Percentiles rank a stretch among this genome's conserved stretches.
Evolutionary conservation across 2,113 vertebrate species (phyloP).

Genomic region (Cercopithecus mona): DNA sequence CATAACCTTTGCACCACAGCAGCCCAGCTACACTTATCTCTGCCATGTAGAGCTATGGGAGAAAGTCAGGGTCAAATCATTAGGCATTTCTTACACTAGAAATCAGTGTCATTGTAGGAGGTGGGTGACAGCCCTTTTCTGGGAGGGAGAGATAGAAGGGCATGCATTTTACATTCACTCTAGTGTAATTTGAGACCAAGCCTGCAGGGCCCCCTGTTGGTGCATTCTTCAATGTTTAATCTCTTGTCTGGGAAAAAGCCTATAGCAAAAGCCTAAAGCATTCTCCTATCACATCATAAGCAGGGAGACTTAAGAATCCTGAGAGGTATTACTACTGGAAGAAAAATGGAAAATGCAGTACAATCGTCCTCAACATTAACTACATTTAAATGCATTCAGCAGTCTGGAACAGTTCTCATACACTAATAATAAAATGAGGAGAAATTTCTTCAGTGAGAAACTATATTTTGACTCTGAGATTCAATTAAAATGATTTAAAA

Average conservation of each 20-base stretch:
- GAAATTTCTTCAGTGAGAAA: slow-evolving; percentile 58
- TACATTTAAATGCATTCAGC: slow-evolving; percentile 49
- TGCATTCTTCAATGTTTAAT: slow-evolving; percentile 61
- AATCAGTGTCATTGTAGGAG: not conserved
- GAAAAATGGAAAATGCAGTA: not conserved
- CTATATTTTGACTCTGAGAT: slow-evolving; percentile 44
- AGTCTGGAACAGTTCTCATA: not conserved
- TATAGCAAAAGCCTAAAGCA: not conserved
- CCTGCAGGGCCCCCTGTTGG: slow-evolving; percentile 74
- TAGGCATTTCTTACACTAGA: not conserved
- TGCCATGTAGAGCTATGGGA: not conserved
- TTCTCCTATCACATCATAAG: not conserved
- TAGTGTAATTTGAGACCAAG: not conserved
- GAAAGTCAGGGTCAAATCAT: not conserved
- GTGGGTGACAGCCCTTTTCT: not conserved
- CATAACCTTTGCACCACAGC: not conserved
- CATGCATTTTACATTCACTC: not conserved
- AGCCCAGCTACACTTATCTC: not conserved
- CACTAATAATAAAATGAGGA: slow-evolving; percentile 27
- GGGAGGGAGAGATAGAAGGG: not conserved
- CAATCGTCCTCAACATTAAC: slow-evolving; percentile 36
- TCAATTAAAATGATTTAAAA: slow-evolving; percentile 59
- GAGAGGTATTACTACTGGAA: slow-evolving; percentile 31
- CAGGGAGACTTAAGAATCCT: not conserved
- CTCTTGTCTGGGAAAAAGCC: not conserved